These are phyloP conservation scores for Ispidina picta DNA, from an alignment of 2,797 vertebrate species.

Conservation along the genomic window DNA sequence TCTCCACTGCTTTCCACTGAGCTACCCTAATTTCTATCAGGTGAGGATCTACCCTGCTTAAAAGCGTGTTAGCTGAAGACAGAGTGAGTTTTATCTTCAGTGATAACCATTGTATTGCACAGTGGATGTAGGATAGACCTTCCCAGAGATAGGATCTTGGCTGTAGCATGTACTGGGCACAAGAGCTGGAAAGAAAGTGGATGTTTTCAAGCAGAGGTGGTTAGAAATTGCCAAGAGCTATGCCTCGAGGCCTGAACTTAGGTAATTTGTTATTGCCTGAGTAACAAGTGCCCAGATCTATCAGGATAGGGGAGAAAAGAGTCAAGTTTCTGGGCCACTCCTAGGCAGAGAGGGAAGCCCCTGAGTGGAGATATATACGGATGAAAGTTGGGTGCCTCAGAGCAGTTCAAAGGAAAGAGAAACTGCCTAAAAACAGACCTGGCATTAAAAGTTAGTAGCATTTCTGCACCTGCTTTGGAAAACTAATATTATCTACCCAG, in stretches of 20 bases:
- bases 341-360: neutral
- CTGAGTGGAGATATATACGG: neutral
- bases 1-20: constrained; percentile 9
- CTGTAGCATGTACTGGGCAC: neutral
- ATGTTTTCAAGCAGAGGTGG: neutral
- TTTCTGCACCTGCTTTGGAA: neutral
- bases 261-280: neutral
- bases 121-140: neutral
- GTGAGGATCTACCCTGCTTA: constrained; percentile 14
- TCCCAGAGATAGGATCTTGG: neutral
- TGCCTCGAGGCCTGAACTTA: neutral
- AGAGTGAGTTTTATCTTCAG: constrained; percentile 15
- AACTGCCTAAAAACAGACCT: neutral
- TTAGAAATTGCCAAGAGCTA: neutral
- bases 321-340: neutral
- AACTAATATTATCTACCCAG: neutral
- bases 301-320: neutral
- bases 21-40: neutral
- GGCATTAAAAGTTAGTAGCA: neutral
- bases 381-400: neutral
- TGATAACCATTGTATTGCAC: neutral
- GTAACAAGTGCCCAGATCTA: neutral
- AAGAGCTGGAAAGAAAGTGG: neutral
- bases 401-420: neutral
- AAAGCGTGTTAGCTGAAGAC: neutral